Conservation (phyloP, 2,888 invertebrate genomes). For the Harpalus rufipes region DNA sequence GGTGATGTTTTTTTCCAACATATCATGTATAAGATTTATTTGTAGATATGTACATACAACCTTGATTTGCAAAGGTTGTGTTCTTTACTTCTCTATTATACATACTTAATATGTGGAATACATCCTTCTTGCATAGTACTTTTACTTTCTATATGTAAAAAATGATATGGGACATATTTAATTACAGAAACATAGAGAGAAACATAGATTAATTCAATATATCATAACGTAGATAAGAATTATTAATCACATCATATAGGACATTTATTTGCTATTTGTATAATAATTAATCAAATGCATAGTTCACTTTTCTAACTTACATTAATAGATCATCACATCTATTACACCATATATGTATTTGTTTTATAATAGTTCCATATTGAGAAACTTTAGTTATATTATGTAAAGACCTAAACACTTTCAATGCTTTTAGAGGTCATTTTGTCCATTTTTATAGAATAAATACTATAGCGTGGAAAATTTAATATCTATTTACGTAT, state of each 20-base stretch:
- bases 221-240: not conserved
- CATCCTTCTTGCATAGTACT: conserved; percentile 4
- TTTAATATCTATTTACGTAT: no score
- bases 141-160: not conserved
- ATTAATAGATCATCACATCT: no score
- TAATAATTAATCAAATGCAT: no score
- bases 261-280: no score
- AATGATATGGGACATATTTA: conserved; percentile 6
- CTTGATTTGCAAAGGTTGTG: conserved; percentile 31
- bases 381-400: no score
- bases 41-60: conserved; percentile 7
- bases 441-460: no score
- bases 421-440: no score
- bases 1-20: not conserved
- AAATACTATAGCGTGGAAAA: no score
- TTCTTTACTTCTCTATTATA: conserved; percentile 8
- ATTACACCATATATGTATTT: no score
- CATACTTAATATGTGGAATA: conserved; percentile 4
- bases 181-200: not conserved
- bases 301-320: no score
- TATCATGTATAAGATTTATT: conserved; percentile 16
- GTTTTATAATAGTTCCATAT: no score
- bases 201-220: not conserved
- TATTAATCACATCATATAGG: not conserved
- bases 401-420: no score